phyloP scores from a whole-genome alignment of 1,140 invertebrate genomes.

The Drosophila sp. region DNA sequence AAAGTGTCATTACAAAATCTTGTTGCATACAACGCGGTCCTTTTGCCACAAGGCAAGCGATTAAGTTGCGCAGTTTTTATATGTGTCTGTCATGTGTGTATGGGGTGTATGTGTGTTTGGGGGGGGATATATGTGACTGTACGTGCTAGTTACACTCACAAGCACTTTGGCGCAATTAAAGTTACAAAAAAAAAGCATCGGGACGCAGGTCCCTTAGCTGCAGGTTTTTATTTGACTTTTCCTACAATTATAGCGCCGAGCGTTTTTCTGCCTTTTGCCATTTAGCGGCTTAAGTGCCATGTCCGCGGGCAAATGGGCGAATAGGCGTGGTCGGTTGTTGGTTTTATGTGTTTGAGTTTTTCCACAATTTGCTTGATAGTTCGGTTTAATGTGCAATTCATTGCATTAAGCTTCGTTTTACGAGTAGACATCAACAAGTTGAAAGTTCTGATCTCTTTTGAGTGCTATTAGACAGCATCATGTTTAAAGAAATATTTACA shows the following conservation, averaged over 20 bases:
- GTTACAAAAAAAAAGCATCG: conserved; percentile 55
- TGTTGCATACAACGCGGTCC: conserved; percentile 31
- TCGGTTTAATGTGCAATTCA: conserved; percentile 15
- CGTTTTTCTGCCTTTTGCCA: conserved; percentile 25
- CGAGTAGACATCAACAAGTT: not conserved
- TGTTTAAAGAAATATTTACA: conserved; percentile 13
- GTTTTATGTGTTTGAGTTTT: conserved; percentile 12
- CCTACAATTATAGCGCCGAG: conserved; percentile 50
- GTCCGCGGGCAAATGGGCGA: not conserved
- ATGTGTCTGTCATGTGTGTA: conserved; percentile 9
- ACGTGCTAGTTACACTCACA: conserved; percentile 14
- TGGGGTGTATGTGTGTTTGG: no score
- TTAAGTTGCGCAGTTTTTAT: conserved; percentile 34
- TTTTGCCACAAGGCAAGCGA: conserved; percentile 29
- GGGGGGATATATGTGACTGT: conserved; percentile 2
- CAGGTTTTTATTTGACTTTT: conserved; percentile 52
- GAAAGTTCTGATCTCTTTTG: conserved; percentile 34
- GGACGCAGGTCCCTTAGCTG: conserved; percentile 28
- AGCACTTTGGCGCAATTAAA: conserved; percentile 64
- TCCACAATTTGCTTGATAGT: conserved; percentile 27
- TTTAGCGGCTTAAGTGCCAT: conserved; percentile 22
- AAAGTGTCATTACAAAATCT: conserved; percentile 60
- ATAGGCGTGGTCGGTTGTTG: conserved; percentile 1
- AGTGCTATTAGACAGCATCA: not conserved
- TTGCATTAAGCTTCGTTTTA: not conserved